Conservation (phyloP, 2,113 vertebrate genomes). For the Carassius auratus region DNA sequence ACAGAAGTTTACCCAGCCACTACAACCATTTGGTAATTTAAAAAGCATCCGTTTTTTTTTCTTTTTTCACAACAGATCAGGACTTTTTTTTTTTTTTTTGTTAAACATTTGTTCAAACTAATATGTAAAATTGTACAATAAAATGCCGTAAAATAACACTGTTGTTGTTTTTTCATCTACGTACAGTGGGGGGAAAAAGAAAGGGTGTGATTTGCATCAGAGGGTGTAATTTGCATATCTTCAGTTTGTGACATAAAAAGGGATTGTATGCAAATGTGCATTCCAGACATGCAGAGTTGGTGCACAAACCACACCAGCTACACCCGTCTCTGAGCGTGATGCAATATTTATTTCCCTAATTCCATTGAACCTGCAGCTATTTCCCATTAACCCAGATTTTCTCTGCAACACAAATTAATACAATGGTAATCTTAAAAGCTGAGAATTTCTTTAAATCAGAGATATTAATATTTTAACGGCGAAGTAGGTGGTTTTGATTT, state of each 20-base stretch:
- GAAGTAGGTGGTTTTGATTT: neutral
- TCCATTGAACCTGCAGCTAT: constrained; percentile 2
- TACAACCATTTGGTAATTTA: constrained; percentile 60
- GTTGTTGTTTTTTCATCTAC: neutral
- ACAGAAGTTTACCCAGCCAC: constrained; percentile 3
- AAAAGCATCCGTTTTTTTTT: constrained; percentile 42
- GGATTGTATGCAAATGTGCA: constrained; percentile 26
- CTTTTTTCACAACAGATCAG: neutral
- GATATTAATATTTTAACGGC: neutral
- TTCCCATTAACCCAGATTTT: neutral
- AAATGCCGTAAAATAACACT: constrained; percentile 49
- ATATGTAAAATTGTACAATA: constrained; percentile 78
- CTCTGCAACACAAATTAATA: neutral
- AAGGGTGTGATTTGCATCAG: constrained; percentile 6
- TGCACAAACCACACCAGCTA: neutral
- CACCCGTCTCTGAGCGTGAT: constrained; percentile 14
- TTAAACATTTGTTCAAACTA: constrained; percentile 71
- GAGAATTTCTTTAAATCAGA: neutral
- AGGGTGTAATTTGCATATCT: constrained; percentile 17
- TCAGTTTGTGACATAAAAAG: neutral
- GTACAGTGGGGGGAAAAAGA: neutral
- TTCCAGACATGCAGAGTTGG: constrained; percentile 9
- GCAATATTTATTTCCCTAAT: neutral
- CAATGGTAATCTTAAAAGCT: neutral
- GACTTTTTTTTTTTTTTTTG: constrained; percentile 50